Conservation (phyloP, 2,113 vertebrate species). For the Macquaria australasica region DNA sequence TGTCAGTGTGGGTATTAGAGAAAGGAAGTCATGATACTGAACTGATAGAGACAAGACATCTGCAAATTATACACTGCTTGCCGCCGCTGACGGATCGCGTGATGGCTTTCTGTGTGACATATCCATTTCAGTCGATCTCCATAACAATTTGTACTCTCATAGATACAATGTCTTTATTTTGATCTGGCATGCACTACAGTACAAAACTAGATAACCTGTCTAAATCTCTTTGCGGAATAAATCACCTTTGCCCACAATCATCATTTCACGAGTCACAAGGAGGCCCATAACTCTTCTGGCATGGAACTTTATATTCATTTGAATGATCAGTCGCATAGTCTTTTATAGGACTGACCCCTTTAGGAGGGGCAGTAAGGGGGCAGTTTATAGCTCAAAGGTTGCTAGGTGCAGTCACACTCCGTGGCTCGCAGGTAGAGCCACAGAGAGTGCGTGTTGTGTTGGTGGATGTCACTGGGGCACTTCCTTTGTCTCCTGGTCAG, state of each 20-base stretch:
- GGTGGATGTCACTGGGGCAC: conserved; percentile 59
- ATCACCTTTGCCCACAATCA: conserved; percentile 12
- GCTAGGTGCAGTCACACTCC: conserved; percentile 39
- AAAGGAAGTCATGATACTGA: conserved; percentile 54
- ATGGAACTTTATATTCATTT: conserved; percentile 34
- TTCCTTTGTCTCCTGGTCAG: conserved; percentile 56
- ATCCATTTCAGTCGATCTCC: conserved; percentile 56
- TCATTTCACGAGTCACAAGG: conserved; percentile 11
- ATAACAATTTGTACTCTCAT: conserved; percentile 44
- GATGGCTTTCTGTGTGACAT: conserved; percentile 56
- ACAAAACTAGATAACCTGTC: conserved; percentile 47
- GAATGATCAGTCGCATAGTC: conserved; percentile 37
- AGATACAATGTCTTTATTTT: conserved; percentile 41
- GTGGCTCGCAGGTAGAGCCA: conserved; percentile 16
- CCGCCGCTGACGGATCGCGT: conserved; percentile 37
- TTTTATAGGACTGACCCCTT: conserved; percentile 23
- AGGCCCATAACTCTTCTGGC: neutral
- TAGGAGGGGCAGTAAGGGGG: conserved; percentile 49
- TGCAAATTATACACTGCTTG: conserved; percentile 60
- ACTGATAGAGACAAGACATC: conserved; percentile 64
- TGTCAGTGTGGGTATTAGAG: conserved; percentile 64
- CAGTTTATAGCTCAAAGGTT: conserved; percentile 57
- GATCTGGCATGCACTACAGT: conserved; percentile 21
- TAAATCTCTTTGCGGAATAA: conserved; percentile 15
- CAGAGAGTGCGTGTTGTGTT: conserved; percentile 43